Base-by-base conservation (phyloP, 2,888 invertebrate species). In the Drosophila colorata region DNA sequence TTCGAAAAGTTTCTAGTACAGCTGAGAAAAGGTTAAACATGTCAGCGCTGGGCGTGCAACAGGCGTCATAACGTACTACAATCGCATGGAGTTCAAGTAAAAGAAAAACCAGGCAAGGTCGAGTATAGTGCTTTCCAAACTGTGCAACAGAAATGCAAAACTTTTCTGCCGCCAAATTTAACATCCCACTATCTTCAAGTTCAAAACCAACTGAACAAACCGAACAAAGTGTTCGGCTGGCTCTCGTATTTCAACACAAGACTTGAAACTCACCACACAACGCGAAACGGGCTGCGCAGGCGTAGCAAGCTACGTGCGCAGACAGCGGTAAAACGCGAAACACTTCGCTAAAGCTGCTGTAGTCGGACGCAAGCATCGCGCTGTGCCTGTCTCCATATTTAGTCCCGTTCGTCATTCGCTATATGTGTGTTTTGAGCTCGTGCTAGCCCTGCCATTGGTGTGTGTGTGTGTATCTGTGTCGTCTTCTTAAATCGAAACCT, bases 271-370 rank as follows among this genome's bases (percentile, higher is more conserved):
- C 74, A 78, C 78, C 74, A 78, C 69, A 41, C 40, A 16, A 28
- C 18, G 38, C 33, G 23, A 31, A 44, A 28, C 72, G 37, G 37
- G 33, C 46, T 58, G 77, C 86, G 77, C 75, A 83, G 56, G 70
- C 81, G 77, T 68, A 73, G 47, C 46, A 57, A 69, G 69, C 68
- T 72, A 73, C 74, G 63, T 71, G 69, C 77, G 56, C 59, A 66
- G 69, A 65, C 65, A 67, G 74, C 71, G 65, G 53, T 56, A 48
- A 65, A 69, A 47, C 65, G 64, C 69, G 66, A 85, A 81, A 83
- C 90, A 90, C 85, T 90, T 89, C 78, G 84, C 70, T 90, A 80
- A 78, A 90, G 86, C 89, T 81, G 87, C 80, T 90, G 85, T 76
- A 89, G 85, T 80, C 77, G 90, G 85, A 89, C 90, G 86, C 83